phyloP scores from a whole-genome alignment of 2,888 invertebrate genomes.

The Brenthis hecate region DNA sequence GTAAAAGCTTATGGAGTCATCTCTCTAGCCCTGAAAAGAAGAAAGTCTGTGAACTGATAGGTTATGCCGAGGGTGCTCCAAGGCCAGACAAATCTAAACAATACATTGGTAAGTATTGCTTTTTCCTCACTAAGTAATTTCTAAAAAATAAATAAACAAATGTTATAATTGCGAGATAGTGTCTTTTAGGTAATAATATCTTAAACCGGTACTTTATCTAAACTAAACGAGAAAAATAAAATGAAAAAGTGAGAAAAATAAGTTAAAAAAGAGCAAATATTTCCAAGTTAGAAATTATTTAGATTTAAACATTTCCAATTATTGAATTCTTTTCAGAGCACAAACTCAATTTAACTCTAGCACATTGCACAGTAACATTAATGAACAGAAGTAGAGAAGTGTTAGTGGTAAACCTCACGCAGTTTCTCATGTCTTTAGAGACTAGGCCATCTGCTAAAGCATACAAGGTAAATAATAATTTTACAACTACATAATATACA shows the following conservation, averaged over 20 bases:
- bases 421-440: conserved; percentile 86
- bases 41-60: conserved; percentile 84
- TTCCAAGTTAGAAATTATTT: too few species aligned
- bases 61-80: conserved; percentile 83
- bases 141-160: not conserved
- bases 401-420: conserved; percentile 86
- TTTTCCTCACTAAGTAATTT: not conserved
- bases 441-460: conserved; percentile 86
- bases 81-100: conserved; percentile 74
- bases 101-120: conserved; percentile 76
- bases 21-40: conserved; percentile 85
- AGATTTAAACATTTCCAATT: too few species aligned
- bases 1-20: conserved; percentile 82
- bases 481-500: not conserved
- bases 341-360: conserved; percentile 88
- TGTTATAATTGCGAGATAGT: too few species aligned
- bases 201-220: not conserved
- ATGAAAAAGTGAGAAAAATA: too few species aligned
- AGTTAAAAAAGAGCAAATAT: too few species aligned
- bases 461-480: conserved; percentile 77
- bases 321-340: conserved; percentile 81
- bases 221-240: not conserved
- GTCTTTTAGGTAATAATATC: too few species aligned
- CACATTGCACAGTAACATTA: conserved; percentile 87
- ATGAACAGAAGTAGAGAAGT: conserved; percentile 87